Base-by-base conservation (phyloP, 1,140 invertebrate species). In the Episyrphus balteatus region DNA sequence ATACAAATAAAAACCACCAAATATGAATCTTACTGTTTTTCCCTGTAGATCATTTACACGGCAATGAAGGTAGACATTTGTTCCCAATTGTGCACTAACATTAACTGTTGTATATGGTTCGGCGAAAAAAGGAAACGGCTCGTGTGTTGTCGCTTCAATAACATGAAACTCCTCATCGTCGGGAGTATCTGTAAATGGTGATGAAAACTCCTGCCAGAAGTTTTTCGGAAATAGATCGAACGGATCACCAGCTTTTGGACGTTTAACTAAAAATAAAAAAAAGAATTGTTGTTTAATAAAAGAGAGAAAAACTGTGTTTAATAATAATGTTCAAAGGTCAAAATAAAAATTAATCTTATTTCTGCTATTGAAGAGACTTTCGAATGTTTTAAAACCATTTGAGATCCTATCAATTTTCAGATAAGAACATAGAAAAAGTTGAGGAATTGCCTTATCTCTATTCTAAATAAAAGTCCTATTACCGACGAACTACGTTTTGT, bases 41-140 rank as follows among this genome's bases (percentile, higher is more conserved):
- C 83, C 82, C 18, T 80, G 77, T 26, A 86, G 72, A 54, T 83
- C 78, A 57, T 83, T 81, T 9, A 86, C 80, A 52, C 76, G 71
- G 58, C 83, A 86, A 54, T 84, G 81, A 44, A 86, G 63, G 55
- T 80, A 75, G 1, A 80, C 79, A 30, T 75, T 73, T 18, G 73
- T 75, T 0, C 81, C 80, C 5, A 84, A 63, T 55, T 83, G 81
- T 0, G 79, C 78, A 3, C 81, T 83, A 53, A 83, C 75, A 57
- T 83, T 83, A 38, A 75, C 73, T 15, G 71, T 72, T 1, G 71
- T 71, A 13, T 71, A 63, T 26, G 74, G 72, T 52, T 79, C 77
- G 51, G 79, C 78, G 55, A 81, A 81, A 58, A 75, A 79, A 0
- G 80, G 80, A 46, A 77, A 66, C 0, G 77, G 75, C 49, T 80